A percentile compares a stretch with the other conserved stretches of the same genome.
Conservation (phyloP, 2,888 invertebrate genomes). For the Drosophila anomelani region DNA sequence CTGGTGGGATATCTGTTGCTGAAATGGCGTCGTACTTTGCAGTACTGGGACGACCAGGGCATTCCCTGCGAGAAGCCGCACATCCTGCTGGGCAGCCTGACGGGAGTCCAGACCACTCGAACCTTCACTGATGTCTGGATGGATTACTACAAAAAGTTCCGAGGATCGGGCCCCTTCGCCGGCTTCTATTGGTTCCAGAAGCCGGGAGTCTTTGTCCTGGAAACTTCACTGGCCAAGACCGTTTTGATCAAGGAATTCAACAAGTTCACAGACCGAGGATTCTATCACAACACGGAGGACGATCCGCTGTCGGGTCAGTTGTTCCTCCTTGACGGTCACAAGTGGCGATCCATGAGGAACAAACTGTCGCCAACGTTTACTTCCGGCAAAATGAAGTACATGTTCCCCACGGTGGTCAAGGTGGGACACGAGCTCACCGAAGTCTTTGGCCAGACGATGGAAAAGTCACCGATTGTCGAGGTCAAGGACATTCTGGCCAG, state of each 20-base stretch:
- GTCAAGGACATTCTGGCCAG: constrained; percentile 78
- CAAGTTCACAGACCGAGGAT: constrained; percentile 83
- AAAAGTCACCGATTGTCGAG: constrained; percentile 66
- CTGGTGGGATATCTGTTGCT: constrained; percentile 55
- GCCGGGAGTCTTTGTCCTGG: constrained; percentile 66
- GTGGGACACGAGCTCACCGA: constrained; percentile 63
- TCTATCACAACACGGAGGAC: constrained; percentile 78
- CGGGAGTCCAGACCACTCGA: constrained; percentile 45
- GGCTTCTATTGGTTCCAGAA: constrained; percentile 78
- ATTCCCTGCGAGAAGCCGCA: constrained; percentile 66
- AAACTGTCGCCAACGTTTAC: constrained; percentile 85
- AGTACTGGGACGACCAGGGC: constrained; percentile 56
- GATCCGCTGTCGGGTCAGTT: constrained; percentile 84
- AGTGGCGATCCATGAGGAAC: constrained; percentile 84
- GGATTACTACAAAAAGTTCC: constrained; percentile 61
- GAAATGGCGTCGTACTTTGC: constrained; percentile 38
- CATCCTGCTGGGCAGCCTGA: constrained; percentile 65
- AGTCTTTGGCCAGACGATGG: constrained; percentile 56
- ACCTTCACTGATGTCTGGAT: constrained; percentile 50
- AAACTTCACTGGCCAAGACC: constrained; percentile 62
- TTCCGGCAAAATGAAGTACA: constrained; percentile 85
- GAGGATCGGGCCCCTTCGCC: constrained; percentile 62
- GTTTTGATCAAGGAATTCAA: constrained; percentile 81
- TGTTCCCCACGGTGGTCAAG: constrained; percentile 82
- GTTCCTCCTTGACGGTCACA: constrained; percentile 82